A percentile compares a stretch with the other conserved stretches of the same genome.
phyloP scores from a whole-genome alignment of 2,888 invertebrate species.

The Xylophagus ater region DNA sequence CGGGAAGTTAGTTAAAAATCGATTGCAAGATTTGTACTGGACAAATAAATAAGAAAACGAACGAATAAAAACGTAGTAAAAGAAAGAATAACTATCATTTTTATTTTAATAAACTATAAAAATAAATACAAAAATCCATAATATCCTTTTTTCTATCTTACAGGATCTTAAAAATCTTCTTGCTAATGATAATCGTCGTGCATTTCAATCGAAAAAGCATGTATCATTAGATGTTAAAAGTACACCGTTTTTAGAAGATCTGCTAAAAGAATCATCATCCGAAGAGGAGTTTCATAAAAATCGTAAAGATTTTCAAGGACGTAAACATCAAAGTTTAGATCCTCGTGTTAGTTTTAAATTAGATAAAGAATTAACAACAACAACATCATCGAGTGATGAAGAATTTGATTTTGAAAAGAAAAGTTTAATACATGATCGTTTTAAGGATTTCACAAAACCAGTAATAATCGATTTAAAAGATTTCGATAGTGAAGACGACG shows the following conservation, averaged over 20 bases:
- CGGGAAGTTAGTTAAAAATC: no score
- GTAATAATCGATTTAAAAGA: constrained; percentile 37
- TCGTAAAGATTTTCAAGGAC: constrained; percentile 37
- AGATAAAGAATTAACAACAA: constrained; percentile 35
- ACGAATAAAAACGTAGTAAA: no score
- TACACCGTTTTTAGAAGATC: constrained; percentile 34
- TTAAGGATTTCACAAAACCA: constrained; percentile 39
- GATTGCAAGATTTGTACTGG: no score
- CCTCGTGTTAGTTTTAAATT: constrained; percentile 38
- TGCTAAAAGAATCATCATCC: constrained; percentile 38
- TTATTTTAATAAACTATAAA: no score
- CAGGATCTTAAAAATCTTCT: constrained; percentile 35
- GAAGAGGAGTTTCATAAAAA: constrained; percentile 38
- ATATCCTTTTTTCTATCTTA: constrained; percentile 6
- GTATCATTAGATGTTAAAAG: constrained; percentile 38
- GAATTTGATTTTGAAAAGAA: constrained; percentile 36
- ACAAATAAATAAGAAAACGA: no score
- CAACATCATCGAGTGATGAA: constrained; percentile 35
- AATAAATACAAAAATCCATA: no score
- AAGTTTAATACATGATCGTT: constrained; percentile 33
- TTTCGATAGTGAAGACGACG: constrained; percentile 34
- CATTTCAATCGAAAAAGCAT: constrained; percentile 40
- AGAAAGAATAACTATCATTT: neutral
- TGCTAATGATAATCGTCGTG: constrained; percentile 35
- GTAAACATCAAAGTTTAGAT: constrained; percentile 40